Base-by-base conservation (phyloP, 2,113 vertebrate genomes). In the Aramus guarauna region DNA sequence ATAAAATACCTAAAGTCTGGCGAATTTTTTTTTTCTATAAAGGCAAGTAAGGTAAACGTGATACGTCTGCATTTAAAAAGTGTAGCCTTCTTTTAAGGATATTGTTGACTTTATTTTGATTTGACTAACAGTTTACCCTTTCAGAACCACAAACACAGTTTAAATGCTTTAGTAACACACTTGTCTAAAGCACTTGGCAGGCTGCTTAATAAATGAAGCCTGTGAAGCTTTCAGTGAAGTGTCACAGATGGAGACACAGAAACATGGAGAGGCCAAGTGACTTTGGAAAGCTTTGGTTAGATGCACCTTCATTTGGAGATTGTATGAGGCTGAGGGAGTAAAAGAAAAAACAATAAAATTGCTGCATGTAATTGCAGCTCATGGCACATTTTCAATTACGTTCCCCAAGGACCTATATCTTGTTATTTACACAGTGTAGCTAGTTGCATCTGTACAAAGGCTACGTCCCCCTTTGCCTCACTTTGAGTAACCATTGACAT, bases 201-300 rank as follows among this genome's bases (percentile, higher is more conserved):
- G 50, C 92, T 95, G 52, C 66, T 94, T 94, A 81, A 84, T 95
- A 90, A 89, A 93, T 92, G 74, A 81, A 92, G 60, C 85, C 64
- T 74, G 68, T 91, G 67, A 56, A 55, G 88, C 88, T 92, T 95
- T 85, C 83, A 87, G 41, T 75, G 80, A 84, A 92, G 81, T 71
- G 50, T 89, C 62, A 62, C 79, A 91, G 94, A 52, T 90, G 76
- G 75, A 96, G 79, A 78, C 93, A 47, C 59, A 59, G 92, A 77
- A 92, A 83, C 43, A 77, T n/a, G 55, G 48, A 87, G 85, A 86
- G 56, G 43, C 79, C 76, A 68, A 85, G 86, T 68, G 52, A 68
- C 64, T 96, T 86, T 74, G 13, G 47, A 90, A n/a, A 58, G 22
- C 41, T 85, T 26, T 83, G 23, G 29, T 83, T 76, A 68, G 79